phyloP scores from a whole-genome alignment of 2,888 invertebrate species.

The Mactromeris polynyma region DNA sequence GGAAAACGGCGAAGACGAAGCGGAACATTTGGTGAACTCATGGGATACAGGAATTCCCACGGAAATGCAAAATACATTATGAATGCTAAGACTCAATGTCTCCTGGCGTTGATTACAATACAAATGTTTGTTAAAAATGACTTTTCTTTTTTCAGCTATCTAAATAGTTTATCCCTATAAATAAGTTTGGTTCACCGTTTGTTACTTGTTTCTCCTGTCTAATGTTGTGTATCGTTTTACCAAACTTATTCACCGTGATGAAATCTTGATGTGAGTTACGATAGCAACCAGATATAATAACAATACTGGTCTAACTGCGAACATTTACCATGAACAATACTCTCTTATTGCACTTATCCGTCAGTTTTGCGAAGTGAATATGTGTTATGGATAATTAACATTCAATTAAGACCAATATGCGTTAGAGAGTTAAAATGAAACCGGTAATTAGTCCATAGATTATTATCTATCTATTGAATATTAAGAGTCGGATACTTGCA shows the following conservation, averaged over 20 bases:
- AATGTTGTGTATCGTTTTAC: background rate
- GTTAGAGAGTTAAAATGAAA: slow-evolving; percentile 60
- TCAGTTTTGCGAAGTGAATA: slow-evolving; percentile 22
- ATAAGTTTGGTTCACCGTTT: background rate
- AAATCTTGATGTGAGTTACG: background rate
- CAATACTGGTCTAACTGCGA: background rate
- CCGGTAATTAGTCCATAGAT: slow-evolving; percentile 58
- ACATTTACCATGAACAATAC: background rate
- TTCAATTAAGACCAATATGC: slow-evolving; percentile 59
- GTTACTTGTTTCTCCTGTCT: background rate
- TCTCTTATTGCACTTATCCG: background rate
- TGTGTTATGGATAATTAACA: slow-evolving; percentile 60
- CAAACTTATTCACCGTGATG: background rate
- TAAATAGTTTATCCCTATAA: background rate
- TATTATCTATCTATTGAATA: slow-evolving; percentile 37
- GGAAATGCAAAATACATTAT: background rate
- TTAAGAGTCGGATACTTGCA: slow-evolving; percentile 34
- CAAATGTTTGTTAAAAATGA: background rate
- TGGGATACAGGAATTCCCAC: background rate
- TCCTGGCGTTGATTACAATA: background rate
- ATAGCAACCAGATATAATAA: background rate
- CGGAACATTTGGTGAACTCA: background rate
- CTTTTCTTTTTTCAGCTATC: background rate
- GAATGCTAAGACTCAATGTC: background rate
- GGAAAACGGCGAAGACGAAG: too few species aligned